Conservation (phyloP, 2,888 invertebrate genomes). For the Camponotus fellah region DNA sequence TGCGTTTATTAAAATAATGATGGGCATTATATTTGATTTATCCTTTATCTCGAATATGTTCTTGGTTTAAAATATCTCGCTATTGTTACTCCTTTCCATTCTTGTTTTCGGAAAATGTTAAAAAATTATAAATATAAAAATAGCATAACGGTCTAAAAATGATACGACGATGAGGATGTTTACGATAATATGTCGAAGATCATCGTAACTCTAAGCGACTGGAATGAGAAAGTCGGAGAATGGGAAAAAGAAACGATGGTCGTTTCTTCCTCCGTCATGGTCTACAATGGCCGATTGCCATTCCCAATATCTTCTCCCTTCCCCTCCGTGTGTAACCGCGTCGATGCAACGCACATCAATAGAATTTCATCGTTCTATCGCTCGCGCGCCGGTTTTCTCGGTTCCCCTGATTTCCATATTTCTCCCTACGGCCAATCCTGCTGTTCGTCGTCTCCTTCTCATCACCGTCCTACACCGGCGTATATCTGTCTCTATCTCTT, state of each 20-base stretch:
- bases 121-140: neutral
- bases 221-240: constrained; percentile 44
- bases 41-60: neutral
- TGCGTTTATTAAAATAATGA: neutral
- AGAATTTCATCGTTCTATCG: constrained; percentile 66
- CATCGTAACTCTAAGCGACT: constrained; percentile 10
- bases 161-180: neutral
- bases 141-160: neutral
- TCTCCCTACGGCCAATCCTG: constrained; percentile 16
- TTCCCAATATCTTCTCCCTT: constrained; percentile 73
- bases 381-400: constrained; percentile 39
- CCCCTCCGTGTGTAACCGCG: constrained; percentile 50
- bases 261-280: constrained; percentile 56
- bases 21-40: neutral
- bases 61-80: neutral
- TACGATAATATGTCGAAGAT: constrained; percentile 8
- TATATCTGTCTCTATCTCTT: constrained; percentile 45
- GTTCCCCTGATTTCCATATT: constrained; percentile 53
- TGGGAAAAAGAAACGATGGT: constrained; percentile 11
- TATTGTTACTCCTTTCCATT: neutral
- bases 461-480: constrained; percentile 22
- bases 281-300: constrained; percentile 70
- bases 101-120: neutral
- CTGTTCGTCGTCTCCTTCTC: constrained; percentile 23
- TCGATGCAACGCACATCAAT: constrained; percentile 62